These are phyloP conservation scores for Bucorvus abyssinicus DNA, from an alignment of 2,797 vertebrate species.

Conservation along the genomic window DNA sequence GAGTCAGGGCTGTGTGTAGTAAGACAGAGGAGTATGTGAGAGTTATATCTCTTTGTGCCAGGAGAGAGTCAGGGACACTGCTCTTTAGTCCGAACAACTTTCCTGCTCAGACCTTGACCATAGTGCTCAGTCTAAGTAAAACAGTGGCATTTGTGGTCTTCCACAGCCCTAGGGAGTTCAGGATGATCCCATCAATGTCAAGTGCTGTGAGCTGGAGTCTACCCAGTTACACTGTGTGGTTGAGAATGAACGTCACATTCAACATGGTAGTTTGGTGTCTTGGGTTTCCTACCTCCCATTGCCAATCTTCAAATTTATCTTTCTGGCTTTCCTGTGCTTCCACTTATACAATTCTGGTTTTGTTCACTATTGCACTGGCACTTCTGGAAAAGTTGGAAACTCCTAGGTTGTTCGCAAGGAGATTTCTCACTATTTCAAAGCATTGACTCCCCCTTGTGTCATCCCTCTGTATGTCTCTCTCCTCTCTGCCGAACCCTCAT, in stretches of 20 bases:
- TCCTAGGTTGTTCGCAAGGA: not conserved
- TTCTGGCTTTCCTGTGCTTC: not conserved
- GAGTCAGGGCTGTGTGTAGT: not conserved
- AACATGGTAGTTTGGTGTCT: not conserved
- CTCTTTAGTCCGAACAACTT: not conserved
- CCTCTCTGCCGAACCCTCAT: not conserved
- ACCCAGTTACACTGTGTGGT: not conserved
- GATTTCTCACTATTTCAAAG: not conserved
- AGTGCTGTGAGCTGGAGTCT: not conserved
- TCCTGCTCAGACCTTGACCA: not conserved
- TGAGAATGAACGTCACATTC: fast-evolving
- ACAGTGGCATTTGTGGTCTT: not conserved
- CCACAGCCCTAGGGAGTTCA: not conserved
- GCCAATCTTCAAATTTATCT: not conserved
- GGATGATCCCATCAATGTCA: not conserved
- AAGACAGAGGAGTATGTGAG: not conserved
- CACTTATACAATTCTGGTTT: not conserved
- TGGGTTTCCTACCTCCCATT: not conserved
- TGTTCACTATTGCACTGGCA: not conserved
- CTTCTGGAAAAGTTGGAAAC: not conserved
- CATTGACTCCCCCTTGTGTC: not conserved
- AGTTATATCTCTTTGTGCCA: not conserved
- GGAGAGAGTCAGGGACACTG: not conserved
- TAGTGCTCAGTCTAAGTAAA: not conserved
- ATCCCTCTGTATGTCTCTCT: not conserved